Percentiles rank a stretch among this genome's conserved stretches.
These are phyloP conservation scores for Microplitis demolitor DNA, from an alignment of 1,140 invertebrate species.

Conservation along the genomic window DNA sequence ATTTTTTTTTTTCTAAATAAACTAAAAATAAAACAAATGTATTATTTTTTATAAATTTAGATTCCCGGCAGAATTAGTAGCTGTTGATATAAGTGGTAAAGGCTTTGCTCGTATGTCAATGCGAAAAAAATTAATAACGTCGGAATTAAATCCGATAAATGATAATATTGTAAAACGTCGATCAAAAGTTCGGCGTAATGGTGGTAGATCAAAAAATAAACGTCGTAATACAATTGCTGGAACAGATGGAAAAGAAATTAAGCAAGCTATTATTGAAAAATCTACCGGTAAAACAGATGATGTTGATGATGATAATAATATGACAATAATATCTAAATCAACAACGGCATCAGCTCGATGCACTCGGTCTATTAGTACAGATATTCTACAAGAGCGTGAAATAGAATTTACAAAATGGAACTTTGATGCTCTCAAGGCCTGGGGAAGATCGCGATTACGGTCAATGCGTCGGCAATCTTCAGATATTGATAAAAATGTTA, in stretches of 20 bases:
- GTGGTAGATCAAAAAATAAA: slow-evolving; percentile 70
- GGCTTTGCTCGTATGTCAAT: slow-evolving; percentile 86
- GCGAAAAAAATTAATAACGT: slow-evolving; percentile 74
- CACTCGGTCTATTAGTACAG: slow-evolving; percentile 70
- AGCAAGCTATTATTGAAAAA: slow-evolving; percentile 57
- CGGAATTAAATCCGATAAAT: slow-evolving; percentile 42
- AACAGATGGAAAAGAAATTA: slow-evolving; percentile 85
- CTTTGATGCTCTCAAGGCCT: slow-evolving; percentile 80
- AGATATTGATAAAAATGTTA: slow-evolving; percentile 31
- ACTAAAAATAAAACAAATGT: background rate
- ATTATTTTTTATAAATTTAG: slow-evolving; percentile 56
- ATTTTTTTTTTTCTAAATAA: background rate
- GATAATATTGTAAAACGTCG: slow-evolving; percentile 67
- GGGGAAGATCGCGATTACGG: slow-evolving; percentile 78
- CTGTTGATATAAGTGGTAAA: slow-evolving; percentile 83
- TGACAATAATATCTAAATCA: slow-evolving; percentile 40
- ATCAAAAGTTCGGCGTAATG: slow-evolving; percentile 67
- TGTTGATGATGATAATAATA: slow-evolving; percentile 55
- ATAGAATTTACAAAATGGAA: slow-evolving; percentile 71
- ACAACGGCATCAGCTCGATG: slow-evolving; percentile 51
- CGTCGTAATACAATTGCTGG: slow-evolving; percentile 89
- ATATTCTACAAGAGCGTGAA: slow-evolving; percentile 59
- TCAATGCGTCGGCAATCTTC: slow-evolving; percentile 69
- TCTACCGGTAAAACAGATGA: slow-evolving; percentile 51
- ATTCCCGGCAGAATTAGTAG: slow-evolving; percentile 84